A percentile compares a stretch with the other conserved stretches of the same genome.
Evolutionary conservation across 2,888 invertebrate species (phyloP).

Genomic region (Beris morrisii): DNA sequence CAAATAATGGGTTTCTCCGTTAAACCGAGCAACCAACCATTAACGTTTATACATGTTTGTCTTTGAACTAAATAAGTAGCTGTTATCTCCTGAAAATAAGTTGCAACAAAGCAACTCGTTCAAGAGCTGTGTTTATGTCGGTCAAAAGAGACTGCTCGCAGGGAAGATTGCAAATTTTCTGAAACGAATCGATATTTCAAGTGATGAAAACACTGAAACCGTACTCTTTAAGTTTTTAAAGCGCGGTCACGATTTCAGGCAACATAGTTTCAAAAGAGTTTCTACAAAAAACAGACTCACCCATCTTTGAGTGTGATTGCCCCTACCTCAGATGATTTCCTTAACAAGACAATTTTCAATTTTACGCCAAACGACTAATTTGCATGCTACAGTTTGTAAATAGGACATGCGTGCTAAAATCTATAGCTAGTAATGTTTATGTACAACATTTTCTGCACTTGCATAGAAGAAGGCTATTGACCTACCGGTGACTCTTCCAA

Average conservation of each 20-base stretch:
- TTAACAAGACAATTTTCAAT: neutral
- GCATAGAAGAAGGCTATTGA: conserved; percentile 20
- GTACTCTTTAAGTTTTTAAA: neutral
- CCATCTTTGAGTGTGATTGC: neutral
- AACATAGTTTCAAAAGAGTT: no score
- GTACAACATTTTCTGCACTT: neutral
- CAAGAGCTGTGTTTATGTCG: no score
- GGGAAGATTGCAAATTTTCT: no score
- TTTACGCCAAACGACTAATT: no score
- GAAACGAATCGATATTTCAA: neutral
- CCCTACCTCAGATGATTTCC: neutral
- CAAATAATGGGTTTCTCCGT: no score
- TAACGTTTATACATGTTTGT: no score
- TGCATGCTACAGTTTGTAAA: neutral
- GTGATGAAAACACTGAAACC: neutral
- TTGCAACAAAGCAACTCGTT: no score
- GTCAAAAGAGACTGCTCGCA: no score
- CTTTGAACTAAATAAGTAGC: no score
- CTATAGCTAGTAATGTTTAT: neutral
- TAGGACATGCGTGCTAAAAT: conserved; percentile 28
- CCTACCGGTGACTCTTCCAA: conserved; percentile 28
- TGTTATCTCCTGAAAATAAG: no score
- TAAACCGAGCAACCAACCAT: no score
- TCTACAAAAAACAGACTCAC: neutral
- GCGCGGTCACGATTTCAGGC: no score